These are phyloP conservation scores for Salarias fasciatus DNA, from an alignment of 2,797 vertebrate genomes.

Conservation along the genomic window DNA sequence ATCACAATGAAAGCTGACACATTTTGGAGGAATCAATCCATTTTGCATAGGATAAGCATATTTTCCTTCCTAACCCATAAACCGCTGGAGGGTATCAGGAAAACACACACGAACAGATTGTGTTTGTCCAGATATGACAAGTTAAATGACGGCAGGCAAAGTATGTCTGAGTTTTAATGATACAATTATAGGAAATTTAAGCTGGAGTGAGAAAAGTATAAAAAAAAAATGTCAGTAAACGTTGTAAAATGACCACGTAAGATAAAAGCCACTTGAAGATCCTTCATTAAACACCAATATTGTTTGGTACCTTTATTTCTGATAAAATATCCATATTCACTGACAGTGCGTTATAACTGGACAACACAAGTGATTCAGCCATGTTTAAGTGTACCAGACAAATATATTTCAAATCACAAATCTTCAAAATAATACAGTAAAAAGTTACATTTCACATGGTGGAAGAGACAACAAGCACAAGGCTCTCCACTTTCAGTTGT, in stretches of 20 bases:
- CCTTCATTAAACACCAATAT: neutral
- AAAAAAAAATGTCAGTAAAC: conserved; percentile 4
- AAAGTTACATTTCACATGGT: conserved; percentile 12
- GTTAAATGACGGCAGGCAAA: too few relatives aligned
- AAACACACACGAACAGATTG: too few relatives aligned
- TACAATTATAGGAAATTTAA: neutral
- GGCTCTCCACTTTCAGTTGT: neutral
- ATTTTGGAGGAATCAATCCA: neutral
- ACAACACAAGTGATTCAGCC: conserved; percentile 4
- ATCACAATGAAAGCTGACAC: conserved; percentile 10
- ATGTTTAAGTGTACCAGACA: neutral
- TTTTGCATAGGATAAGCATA: neutral
- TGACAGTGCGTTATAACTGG: neutral
- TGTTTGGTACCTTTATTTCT: neutral
- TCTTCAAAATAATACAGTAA: conserved; percentile 11
- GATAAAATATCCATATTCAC: conserved; percentile 1
- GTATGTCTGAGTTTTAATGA: too few relatives aligned
- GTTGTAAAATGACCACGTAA: conserved; percentile 11
- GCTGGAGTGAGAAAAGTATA: neutral
- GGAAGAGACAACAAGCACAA: conserved; percentile 14
- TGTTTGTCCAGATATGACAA: too few relatives aligned
- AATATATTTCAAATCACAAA: neutral
- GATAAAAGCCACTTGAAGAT: conserved; percentile 12
- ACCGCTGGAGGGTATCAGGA: neutral
- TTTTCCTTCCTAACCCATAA: neutral